Evolutionary conservation across 2,888 invertebrate genomes (phyloP), one percentile per base, ranked within the genome.

Genomic region (Ashinkailepas kermadecensis): DNA sequence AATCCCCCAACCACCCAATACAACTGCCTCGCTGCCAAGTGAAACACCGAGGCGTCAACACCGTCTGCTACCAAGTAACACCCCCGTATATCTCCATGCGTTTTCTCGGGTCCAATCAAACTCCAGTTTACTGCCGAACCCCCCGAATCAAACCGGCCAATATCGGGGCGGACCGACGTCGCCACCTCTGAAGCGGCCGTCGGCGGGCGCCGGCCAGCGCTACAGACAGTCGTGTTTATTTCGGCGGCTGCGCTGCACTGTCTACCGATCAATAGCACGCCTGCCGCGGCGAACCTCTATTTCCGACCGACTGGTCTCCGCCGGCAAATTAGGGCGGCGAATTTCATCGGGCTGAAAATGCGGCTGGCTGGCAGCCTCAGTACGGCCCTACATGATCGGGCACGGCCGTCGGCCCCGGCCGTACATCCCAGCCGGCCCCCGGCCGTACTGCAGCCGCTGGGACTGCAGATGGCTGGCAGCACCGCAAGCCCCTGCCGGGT

Each of bases 101-200:
- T 74, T 74, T 74, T 56, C 74, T 74, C 56, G 74, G 21, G 74
- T 23, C 74, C 74, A 74, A 74, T 74, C 74, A 74, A 74, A 74
- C 74, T 9, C 74, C 74, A 74, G 56, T 74, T 74, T 74, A 74
- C 54, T 74, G 21, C 56, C 74, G 74, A 21, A 9, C 13, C 21
- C 9, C 56, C 21, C 39, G 74, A 74, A 74, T 74, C 74, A 74
- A 74, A 74, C 54, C 56, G 54, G 56, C 54, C 74, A 74, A 74
- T 74, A 74, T 74, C 74, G 39, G 54, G 21, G 74, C 18, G 54
- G 74, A 15, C 18, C 18, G 74, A 21, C n/a, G 65, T n/a, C 4
- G 65, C 65, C 62, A 23, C 65, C 23, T 65, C 65, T n/a, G 12
- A 65, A 10, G 64, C 21, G 15, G 64, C 21, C 6, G 15, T 15